Percentiles rank a stretch among this genome's conserved stretches.
phyloP scores from a whole-genome alignment of 2,888 invertebrate genomes.

The Nephrotoma flavescens region DNA sequence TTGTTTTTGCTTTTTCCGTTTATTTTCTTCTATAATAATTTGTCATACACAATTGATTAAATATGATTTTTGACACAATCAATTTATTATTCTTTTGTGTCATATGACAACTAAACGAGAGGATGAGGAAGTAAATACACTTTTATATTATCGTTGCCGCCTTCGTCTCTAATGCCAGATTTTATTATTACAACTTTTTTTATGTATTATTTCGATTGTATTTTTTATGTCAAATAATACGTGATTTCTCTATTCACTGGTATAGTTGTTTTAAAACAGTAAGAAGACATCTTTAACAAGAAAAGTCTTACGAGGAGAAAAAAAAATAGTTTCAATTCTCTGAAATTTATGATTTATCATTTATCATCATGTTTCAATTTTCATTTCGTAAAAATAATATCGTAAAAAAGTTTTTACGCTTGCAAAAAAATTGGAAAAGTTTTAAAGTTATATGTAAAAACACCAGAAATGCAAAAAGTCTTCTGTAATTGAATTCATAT shows the following conservation, averaged over 20 bases:
- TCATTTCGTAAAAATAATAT: background rate
- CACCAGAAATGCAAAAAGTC: background rate
- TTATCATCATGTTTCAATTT: background rate
- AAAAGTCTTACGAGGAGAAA: background rate
- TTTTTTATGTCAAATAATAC: background rate
- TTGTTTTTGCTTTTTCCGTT: background rate
- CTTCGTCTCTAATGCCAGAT: background rate
- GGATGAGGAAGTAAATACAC: background rate
- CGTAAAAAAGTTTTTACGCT: background rate
- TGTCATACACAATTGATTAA: background rate
- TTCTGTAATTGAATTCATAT: background rate
- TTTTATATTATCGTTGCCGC: background rate
- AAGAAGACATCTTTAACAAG: background rate
- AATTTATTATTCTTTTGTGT: background rate
- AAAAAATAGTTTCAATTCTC: background rate
- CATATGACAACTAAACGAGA: background rate
- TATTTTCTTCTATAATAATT: background rate
- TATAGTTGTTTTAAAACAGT: background rate
- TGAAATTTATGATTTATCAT: background rate
- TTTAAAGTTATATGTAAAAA: background rate
- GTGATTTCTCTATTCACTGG: background rate
- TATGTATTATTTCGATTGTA: background rate
- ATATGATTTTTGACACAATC: background rate
- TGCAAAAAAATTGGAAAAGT: background rate
- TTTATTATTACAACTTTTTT: background rate